Evolutionary conservation across 2,888 invertebrate species (phyloP).

Genomic region (Kuschelorhynchus macadamiae): DNA sequence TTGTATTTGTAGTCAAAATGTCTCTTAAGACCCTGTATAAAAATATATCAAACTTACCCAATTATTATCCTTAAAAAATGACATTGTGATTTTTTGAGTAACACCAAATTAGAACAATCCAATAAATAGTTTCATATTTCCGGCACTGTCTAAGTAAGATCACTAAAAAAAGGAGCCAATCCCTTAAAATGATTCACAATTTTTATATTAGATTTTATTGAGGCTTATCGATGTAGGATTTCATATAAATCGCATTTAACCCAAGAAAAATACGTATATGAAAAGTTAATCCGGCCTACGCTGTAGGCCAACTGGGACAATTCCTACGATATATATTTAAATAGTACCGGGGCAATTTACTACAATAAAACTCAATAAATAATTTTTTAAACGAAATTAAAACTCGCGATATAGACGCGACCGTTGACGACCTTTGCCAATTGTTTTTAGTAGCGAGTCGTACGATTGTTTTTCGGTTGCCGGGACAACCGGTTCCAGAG

Average conservation of each 20-base stretch:
- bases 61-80: conserved; percentile 74
- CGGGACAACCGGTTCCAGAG: conserved; percentile 9
- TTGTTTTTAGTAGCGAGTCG: background rate
- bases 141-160: background rate
- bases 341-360: conserved; percentile 14
- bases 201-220: no score
- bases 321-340: conserved; percentile 7
- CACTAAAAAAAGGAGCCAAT: background rate
- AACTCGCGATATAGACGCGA: conserved; percentile 3
- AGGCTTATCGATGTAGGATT: no score
- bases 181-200: no score
- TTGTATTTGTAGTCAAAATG: no score
- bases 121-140: conserved; percentile 10
- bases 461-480: conserved; percentile 1
- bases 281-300: background rate
- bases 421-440: conserved; percentile 34
- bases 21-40: no score
- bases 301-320: conserved; percentile 11
- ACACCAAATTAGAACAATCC: conserved; percentile 16
- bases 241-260: background rate
- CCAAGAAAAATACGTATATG: background rate
- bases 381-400: conserved; percentile 18
- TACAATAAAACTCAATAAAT: conserved; percentile 19
- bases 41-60: conserved; percentile 69
- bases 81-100: conserved; percentile 61